These are phyloP conservation scores for Ornithoptera alexandrae DNA, from an alignment of 2,888 invertebrate genomes.

Conservation along the genomic window DNA sequence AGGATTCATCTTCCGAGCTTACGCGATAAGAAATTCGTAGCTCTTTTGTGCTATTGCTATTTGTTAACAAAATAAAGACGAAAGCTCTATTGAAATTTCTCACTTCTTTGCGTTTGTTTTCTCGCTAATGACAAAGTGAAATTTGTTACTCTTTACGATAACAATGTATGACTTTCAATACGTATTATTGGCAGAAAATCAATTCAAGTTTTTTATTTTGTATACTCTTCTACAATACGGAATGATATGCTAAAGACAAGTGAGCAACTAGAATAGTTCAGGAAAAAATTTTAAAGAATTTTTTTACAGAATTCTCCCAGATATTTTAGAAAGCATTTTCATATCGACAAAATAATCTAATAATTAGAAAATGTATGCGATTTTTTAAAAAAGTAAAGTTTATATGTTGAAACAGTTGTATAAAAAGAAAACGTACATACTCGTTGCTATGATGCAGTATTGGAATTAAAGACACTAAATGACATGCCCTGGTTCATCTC, in stretches of 20 bases:
- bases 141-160: slow-evolving; percentile 49
- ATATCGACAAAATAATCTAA: no score
- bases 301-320: no score
- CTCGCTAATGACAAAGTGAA: slow-evolving; percentile 48
- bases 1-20: slow-evolving; percentile 41
- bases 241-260: not conserved
- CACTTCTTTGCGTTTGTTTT: slow-evolving; percentile 39
- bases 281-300: no score
- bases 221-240: not conserved
- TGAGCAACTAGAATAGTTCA: not conserved
- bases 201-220: slow-evolving; percentile 3
- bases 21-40: slow-evolving; percentile 41
- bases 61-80: slow-evolving; percentile 45
- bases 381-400: no score
- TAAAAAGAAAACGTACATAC: no score
- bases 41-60: slow-evolving; percentile 44
- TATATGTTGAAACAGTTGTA: no score
- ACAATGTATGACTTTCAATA: slow-evolving; percentile 17
- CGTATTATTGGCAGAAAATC: slow-evolving; percentile 14
- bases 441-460: not conserved
- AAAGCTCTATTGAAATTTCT: slow-evolving; percentile 46
- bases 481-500: not conserved
- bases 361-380: no score
- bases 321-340: no score
- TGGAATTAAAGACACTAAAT: not conserved